These are phyloP conservation scores for Tragelaphus imberbis DNA, from an alignment of 2,113 vertebrate species.

Conservation along the genomic window DNA sequence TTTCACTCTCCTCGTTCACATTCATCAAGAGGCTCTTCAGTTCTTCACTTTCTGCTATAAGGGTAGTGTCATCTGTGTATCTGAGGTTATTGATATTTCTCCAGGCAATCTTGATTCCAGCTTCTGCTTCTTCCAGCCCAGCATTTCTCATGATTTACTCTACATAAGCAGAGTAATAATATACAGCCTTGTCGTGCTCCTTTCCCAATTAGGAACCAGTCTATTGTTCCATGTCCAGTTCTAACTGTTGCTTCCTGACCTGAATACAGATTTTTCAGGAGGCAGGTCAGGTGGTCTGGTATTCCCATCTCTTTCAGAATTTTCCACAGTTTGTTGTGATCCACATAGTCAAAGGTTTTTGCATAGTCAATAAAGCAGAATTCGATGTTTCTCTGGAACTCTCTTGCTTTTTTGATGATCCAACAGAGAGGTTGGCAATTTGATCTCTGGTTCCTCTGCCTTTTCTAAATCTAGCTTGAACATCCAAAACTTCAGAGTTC, in stretches of 20 bases:
- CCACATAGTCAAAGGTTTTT: not conserved
- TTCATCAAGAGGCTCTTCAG: not conserved
- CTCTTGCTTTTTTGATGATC: not conserved
- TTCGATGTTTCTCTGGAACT: not conserved
- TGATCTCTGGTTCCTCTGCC: not conserved
- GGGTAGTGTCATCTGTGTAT: not conserved
- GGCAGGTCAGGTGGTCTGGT: not conserved
- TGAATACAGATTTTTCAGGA: not conserved
- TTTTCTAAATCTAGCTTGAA: not conserved
- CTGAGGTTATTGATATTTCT: not conserved
- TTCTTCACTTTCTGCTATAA: not conserved
- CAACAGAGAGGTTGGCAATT: rapidly evolving
- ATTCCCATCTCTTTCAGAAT: not conserved
- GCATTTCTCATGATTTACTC: not conserved
- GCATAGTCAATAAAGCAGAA: not conserved
- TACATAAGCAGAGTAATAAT: not conserved
- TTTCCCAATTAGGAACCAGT: not conserved
- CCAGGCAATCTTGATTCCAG: not conserved
- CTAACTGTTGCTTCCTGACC: not conserved
- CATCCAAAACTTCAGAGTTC: not conserved
- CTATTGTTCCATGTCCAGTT: not conserved
- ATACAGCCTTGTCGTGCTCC: not conserved
- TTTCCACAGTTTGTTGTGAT: not conserved
- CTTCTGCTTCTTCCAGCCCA: not conserved
- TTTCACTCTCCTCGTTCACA: not conserved